Evolutionary conservation across 2,797 vertebrate species (phyloP).

Genomic region (Alfaro cultratus): DNA sequence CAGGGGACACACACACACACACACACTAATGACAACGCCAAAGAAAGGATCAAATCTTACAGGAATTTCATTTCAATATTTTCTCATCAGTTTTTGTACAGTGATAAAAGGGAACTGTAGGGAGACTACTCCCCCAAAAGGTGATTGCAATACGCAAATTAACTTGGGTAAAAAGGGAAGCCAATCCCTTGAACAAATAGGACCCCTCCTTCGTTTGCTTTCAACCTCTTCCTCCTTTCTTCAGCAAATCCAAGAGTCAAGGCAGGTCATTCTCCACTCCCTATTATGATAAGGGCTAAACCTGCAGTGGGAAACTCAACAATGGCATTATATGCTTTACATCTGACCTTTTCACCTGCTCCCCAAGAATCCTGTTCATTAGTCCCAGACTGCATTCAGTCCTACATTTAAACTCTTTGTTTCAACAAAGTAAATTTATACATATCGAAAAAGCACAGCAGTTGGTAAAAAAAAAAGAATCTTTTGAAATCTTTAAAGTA

Average conservation of each 20-base stretch:
- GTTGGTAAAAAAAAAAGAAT: neutral
- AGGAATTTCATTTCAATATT: constrained; percentile 6
- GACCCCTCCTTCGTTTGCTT: constrained; percentile 40
- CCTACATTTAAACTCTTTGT: constrained; percentile 32
- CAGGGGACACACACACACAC: constrained; percentile 1
- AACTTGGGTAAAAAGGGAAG: constrained; percentile 2
- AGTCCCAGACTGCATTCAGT: constrained; percentile 41
- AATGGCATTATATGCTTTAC: constrained; percentile 47
- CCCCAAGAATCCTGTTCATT: constrained; percentile 26
- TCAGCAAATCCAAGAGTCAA: constrained; percentile 33
- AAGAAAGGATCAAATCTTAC: constrained; percentile 2
- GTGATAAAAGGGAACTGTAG: neutral
- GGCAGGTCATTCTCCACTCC: constrained; percentile 54
- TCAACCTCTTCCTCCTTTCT: constrained; percentile 24
- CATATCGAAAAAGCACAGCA: neutral
- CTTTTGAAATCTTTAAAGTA: neutral
- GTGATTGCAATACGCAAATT: neutral
- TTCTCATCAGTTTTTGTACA: constrained; percentile 9
- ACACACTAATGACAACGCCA: neutral
- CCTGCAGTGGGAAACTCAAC: constrained; percentile 39
- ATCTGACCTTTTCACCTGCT: constrained; percentile 49
- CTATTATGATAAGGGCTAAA: constrained; percentile 31
- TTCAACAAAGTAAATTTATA: neutral
- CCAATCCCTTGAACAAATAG: constrained; percentile 15
- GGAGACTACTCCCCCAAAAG: neutral